These are phyloP conservation scores for Plebejus anna DNA, from an alignment of 2,888 invertebrate species.

Conservation along the genomic window DNA sequence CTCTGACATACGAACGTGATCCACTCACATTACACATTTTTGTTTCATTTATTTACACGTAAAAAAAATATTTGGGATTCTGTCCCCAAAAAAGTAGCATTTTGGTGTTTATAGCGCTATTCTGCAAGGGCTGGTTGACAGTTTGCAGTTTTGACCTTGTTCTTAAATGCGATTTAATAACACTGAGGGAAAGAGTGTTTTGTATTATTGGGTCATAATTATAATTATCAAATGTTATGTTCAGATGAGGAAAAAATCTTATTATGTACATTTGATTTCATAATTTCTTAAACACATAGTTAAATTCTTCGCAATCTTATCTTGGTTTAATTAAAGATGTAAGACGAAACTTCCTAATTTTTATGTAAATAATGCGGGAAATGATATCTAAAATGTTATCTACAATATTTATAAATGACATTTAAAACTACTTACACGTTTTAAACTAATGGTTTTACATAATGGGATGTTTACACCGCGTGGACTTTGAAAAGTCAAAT, in stretches of 20 bases:
- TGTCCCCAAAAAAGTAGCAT: background rate
- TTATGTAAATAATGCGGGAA: slow-evolving; percentile 23
- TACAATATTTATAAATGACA: slow-evolving; percentile 29
- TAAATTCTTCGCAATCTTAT: slow-evolving; percentile 36
- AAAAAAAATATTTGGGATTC: background rate
- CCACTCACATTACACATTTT: background rate
- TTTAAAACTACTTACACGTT: background rate
- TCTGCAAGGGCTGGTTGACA: background rate
- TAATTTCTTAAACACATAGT: background rate
- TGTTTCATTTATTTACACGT: background rate
- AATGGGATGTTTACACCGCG: background rate
- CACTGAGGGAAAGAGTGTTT: too few species aligned
- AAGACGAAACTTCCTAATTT: slow-evolving; percentile 32
- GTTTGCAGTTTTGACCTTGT: background rate
- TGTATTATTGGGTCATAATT: too few species aligned
- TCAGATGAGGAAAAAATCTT: background rate
- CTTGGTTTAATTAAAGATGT: slow-evolving; percentile 36
- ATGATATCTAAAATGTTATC: background rate
- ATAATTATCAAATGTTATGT: background rate
- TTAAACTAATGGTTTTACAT: background rate
- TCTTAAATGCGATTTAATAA: too few species aligned
- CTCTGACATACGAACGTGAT: background rate
- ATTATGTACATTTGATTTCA: background rate
- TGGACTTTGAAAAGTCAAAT: background rate
- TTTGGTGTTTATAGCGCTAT: background rate